Conservation (phyloP, 1,140 invertebrate species). For the Camponotus vicinus region DNA sequence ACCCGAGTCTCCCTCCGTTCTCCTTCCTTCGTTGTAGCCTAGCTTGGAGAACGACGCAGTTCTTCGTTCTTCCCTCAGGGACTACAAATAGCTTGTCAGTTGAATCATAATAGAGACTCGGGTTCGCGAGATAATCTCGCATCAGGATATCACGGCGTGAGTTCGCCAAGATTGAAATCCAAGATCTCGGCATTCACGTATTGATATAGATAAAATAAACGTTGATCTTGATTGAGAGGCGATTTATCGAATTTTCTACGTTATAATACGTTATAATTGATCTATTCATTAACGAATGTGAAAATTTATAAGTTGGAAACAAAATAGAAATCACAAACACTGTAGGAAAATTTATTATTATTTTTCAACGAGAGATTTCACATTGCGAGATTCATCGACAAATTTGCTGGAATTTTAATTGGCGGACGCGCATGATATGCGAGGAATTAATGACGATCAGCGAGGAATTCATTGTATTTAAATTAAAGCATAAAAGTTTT, state of each 20-base stretch:
- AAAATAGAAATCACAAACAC: neutral
- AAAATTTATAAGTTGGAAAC: constrained; percentile 1
- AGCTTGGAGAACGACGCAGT: constrained; percentile 33
- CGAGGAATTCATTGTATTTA: constrained; percentile 32
- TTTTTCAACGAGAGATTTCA: neutral
- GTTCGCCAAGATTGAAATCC: constrained; percentile 53
- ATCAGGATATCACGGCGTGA: constrained; percentile 58
- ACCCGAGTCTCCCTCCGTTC: constrained; percentile 30
- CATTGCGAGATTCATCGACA: neutral
- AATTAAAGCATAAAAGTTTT: constrained; percentile 15
- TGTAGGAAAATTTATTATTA: neutral
- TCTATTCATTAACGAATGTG: neutral
- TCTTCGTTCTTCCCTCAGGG: constrained; percentile 67
- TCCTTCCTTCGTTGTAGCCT: constrained; percentile 12
- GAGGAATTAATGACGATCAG: neutral
- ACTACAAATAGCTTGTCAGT: constrained; percentile 83
- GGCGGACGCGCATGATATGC: neutral
- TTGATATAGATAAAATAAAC: constrained; percentile 13
- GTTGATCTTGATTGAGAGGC: constrained; percentile 34
- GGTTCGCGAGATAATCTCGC: constrained; percentile 80
- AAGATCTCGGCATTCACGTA: constrained; percentile 26
- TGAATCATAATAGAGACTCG: constrained; percentile 81
- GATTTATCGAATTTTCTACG: constrained; percentile 11
- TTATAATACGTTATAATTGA: neutral
- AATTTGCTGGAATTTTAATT: constrained; percentile 40